Evolutionary conservation across 2,113 vertebrate genomes (phyloP).

Genomic region (Eira barbara): DNA sequence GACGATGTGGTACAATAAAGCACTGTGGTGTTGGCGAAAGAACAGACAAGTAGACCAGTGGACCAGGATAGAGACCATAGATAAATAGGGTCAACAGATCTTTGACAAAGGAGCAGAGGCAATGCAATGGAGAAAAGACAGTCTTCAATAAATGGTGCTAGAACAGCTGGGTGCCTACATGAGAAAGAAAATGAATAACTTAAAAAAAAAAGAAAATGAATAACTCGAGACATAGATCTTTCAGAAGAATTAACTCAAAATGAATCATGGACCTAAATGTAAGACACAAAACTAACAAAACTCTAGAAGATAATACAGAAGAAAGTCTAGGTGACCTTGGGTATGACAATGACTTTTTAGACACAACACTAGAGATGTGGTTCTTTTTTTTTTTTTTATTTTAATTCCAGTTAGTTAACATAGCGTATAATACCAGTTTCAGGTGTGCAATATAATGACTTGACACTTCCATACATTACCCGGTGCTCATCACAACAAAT

Average conservation of each 20-base stretch:
- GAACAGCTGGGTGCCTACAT: neutral
- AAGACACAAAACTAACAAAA: neutral
- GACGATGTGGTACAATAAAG: neutral
- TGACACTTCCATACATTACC: neutral
- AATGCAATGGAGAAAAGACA: neutral
- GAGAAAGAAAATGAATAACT: neutral
- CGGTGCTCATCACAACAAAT: neutral
- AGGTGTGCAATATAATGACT: neutral
- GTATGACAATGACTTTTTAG: neutral
- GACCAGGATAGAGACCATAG: neutral
- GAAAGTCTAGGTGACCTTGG: neutral
- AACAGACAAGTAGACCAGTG: neutral
- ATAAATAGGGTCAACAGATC: neutral
- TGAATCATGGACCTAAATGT: neutral
- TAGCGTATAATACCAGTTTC: neutral
- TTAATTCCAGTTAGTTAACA: neutral
- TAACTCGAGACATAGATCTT: neutral
- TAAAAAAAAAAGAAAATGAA: neutral
- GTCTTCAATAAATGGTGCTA: neutral
- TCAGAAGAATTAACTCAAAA: neutral
- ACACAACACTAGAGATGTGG: neutral
- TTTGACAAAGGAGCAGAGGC: neutral
- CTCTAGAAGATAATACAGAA: neutral
- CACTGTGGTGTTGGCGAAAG: neutral
- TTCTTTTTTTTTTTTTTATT: neutral